Percentiles rank a stretch among this genome's conserved stretches.
Conservation (phyloP, 2,113 vertebrate species). For the Oenanthe melanoleuca region DNA sequence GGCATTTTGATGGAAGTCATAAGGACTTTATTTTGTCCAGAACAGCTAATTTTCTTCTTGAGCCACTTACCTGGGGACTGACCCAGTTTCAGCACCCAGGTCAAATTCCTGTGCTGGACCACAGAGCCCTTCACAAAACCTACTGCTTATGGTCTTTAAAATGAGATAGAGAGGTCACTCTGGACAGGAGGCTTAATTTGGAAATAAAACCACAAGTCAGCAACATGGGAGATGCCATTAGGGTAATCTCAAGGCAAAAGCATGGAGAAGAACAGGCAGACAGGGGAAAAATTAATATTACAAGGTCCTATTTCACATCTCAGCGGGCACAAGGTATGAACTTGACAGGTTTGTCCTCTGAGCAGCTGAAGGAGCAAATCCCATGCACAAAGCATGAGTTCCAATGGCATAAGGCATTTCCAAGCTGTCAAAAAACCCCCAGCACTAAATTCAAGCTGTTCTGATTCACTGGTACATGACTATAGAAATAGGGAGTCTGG, state of each 20-base stretch:
- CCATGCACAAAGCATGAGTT: not conserved
- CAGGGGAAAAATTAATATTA: not conserved
- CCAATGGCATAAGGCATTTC: not conserved
- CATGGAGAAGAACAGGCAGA: not conserved
- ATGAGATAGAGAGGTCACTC: not conserved
- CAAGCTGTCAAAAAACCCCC: not conserved
- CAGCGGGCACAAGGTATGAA: not conserved
- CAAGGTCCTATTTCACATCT: not conserved
- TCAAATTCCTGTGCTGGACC: not conserved
- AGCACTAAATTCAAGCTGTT: constrained; percentile 37
- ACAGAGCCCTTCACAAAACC: not conserved
- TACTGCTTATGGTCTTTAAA: not conserved
- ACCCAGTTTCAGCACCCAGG: not conserved
- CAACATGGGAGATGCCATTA: not conserved
- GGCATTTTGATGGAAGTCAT: not conserved
- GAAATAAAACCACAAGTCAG: not conserved
- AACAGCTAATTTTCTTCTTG: not conserved
- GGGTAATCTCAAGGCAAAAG: not conserved
- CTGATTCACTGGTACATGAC: constrained; percentile 23
- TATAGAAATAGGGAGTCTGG: constrained; percentile 40
- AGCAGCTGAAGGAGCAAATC: not conserved
- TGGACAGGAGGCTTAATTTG: not conserved
- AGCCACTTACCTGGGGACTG: not conserved
- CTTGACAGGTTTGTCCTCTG: not conserved
- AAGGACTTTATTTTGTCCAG: not conserved